Evolutionary conservation across 2,888 invertebrate species (phyloP).

Genomic region (Torymus auratus): DNA sequence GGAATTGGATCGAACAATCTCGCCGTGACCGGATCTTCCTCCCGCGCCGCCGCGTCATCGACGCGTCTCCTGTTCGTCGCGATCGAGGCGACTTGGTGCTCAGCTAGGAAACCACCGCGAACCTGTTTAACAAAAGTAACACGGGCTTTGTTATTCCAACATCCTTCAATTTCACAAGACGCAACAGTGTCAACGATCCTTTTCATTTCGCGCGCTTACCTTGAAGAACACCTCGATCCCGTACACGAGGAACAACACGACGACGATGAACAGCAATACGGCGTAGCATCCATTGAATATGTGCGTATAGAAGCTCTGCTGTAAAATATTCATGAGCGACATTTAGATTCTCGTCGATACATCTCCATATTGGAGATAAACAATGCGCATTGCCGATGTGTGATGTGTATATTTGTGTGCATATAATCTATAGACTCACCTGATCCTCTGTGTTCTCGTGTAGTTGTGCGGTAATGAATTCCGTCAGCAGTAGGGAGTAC

Average conservation of each 20-base stretch:
- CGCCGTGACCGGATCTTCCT: conserved; percentile 78
- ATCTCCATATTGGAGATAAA: no score
- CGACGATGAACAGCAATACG: conserved; percentile 91
- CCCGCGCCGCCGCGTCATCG: conserved; percentile 69
- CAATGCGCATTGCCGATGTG: no score
- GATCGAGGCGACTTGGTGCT: conserved; percentile 83
- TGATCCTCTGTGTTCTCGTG: conserved; percentile 69
- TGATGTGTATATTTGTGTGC: no score
- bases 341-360: no score
- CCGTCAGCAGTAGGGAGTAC: conserved; percentile 90
- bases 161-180: no score
- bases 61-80: conserved; percentile 73
- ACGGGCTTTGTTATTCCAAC: no score
- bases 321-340: conserved; percentile 63
- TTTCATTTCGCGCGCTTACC: conserved; percentile 77
- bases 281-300: conserved; percentile 96
- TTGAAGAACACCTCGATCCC: conserved; percentile 97
- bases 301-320: conserved; percentile 86
- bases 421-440: conserved; percentile 58
- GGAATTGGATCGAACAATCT: conserved; percentile 72
- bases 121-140: conserved; percentile 77
- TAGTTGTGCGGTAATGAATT: conserved; percentile 80
- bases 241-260: conserved; percentile 94
- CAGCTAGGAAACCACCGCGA: conserved; percentile 89
- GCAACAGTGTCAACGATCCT: no score